Conservation (phyloP, 2,797 vertebrate genomes). For the Hylomyscus alleni region DNA sequence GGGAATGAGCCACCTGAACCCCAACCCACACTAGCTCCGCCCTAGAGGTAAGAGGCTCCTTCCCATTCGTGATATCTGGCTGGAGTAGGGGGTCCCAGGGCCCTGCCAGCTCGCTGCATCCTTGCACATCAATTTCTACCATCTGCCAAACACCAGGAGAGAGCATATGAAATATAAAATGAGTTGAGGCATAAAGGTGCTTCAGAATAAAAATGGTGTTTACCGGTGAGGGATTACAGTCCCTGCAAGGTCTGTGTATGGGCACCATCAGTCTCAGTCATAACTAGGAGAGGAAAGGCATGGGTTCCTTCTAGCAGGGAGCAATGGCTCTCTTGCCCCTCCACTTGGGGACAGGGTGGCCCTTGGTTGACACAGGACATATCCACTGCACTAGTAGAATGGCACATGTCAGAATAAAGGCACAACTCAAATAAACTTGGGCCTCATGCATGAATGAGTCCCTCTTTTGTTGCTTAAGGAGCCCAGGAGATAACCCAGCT, state of each 20-base stretch:
- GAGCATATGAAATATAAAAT: conserved; percentile 33
- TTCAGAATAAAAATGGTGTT: neutral
- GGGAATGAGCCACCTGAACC: rapidly evolving
- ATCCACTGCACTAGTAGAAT: too few relatives aligned
- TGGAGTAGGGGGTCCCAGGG: neutral
- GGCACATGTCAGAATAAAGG: neutral
- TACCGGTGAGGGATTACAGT: neutral
- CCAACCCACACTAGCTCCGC: neutral
- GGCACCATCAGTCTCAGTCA: conserved; percentile 16
- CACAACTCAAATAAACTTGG: neutral
- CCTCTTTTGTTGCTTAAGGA: neutral
- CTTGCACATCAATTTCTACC: neutral
- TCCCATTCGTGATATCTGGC: neutral
- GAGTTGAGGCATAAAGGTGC: neutral
- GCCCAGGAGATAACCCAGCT: rapidly evolving
- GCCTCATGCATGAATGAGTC: rapidly evolving
- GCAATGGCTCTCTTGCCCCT: rapidly evolving
- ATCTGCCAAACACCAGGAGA: conserved; percentile 51
- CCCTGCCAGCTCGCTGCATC: neutral
- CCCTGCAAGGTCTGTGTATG: neutral
- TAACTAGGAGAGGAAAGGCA: rapidly evolving
- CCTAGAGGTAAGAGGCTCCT: neutral
- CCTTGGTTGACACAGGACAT: neutral
- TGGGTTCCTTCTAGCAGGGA: rapidly evolving
- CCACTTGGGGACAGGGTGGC: neutral